Evolutionary conservation across 2,797 vertebrate genomes (phyloP), one percentile per base, ranked within the genome.

Genomic region (Trachurus trachurus): DNA sequence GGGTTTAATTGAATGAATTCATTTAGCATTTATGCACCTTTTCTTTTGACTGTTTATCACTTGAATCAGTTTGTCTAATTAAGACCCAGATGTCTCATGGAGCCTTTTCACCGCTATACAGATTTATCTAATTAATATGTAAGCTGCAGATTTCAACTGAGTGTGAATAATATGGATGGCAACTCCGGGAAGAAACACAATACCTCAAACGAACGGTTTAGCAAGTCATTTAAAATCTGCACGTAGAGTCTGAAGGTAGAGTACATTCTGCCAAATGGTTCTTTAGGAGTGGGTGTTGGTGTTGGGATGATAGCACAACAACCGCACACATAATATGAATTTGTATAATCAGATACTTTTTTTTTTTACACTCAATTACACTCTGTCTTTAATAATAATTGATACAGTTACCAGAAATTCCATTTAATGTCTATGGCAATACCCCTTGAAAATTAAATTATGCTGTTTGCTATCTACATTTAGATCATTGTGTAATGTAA

Each of bases 71-170:
- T 79, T 75, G 64, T 78, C 79, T 88, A 88, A 88, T 88, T 89
- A 85, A 80, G 70, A 76, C 60, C 40, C 78, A 80, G 57, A 77
- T 83, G 75, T 77, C 71, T 83, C 64, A 60, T 71, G 39, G 11
- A 81, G 79, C 58, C 63, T 82, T 89, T 84, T 66, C 29, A 37
- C 65, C 64, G 68, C 75, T 58, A 5, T 77, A 81, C 64, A 75
- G 71, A 87, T 85, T 84, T 66, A 57, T 85, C 77, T 74, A 76
- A 89, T 90, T 88, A 86, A 87, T 78, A 74, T 81, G 77, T 83
- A 70, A 78, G 73, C 66, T 40, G 68, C 67, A 67, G 68, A 49
- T 81, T 82, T 65, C 52, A 65, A 56, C 76, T 66, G 61, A 71
- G 74, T 78, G 70, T 71, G 73, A 82, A 71, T 71, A 54, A 81